Evolutionary conservation across 2,888 invertebrate genomes (phyloP), one percentile per base, ranked within the genome.

Genomic region (Diachrysia chrysitis): DNA sequence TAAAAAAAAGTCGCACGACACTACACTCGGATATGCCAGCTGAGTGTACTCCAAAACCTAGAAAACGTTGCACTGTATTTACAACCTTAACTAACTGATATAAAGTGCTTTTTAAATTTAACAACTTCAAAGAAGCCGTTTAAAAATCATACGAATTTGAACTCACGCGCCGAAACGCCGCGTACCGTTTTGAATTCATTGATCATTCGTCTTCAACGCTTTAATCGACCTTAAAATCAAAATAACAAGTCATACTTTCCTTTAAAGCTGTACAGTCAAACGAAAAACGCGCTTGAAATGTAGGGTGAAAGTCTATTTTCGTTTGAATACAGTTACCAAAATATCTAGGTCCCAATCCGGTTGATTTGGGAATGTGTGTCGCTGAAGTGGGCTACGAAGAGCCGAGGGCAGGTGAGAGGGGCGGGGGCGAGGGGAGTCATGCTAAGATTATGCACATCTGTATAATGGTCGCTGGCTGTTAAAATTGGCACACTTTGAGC

Each of bases 331-430:
- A 32, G 63, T 83, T 81, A 79, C 92, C 87, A 87, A 92, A 93
- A 92, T 89, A 92, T 92, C 86, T 93, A 87, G 93, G 92, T 86
- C 85, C 83, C 87, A 90, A 90, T 93, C 91, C 92, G 93, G 90
- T 93, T 89, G 92, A 90, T 91, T 91, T 90, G 87, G 89, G 91
- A 90, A 93, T 93, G 90, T 94, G 86, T 90, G 93, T 76, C 94
- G 85, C 84, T 83, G 87, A 94, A 87, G 92, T 93, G 82, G 92
- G 86, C 71, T 88, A 82, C 74, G 76, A 83, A 82, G 82, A 74
- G 79, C 65, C 66, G 81, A 83, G 76, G 84, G 76, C 81, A 76
- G 82, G 84, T 83, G 86, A 82, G 79, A 83, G 84, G 83, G 79
- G 81, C 64, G 75, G 68, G 70, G 58, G 63, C 51, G 62, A 63